Evolutionary conservation across 1,140 invertebrate species (phyloP), one percentile per base, ranked within the genome.

Genomic region (Eumaeus atala): DNA sequence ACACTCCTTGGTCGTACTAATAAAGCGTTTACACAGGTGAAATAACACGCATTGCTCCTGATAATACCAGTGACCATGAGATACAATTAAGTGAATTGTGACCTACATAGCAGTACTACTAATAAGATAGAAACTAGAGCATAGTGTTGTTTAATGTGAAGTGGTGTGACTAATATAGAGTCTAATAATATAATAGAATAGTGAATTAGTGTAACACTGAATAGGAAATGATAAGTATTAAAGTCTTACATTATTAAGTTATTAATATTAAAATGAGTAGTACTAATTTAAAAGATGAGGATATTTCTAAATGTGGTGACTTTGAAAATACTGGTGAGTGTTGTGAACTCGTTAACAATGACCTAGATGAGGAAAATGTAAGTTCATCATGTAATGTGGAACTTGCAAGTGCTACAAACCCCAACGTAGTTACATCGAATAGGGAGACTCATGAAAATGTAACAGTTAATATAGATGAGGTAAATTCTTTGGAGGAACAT

Each of bases 11-110:
- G 70, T 67, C 69, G 67, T 70, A 70, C 67, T 70, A 77, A 71
- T 72, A 77, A 68, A 70, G 62, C 62, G 72, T 78, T 76, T 78
- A 67, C 74, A 74, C 75, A 76, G 69, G 73, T 80, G 77, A 74
- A 67, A 70, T 61, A 60, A 56, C 65, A 49, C 48, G 28, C 37
- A 53, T 62, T 64, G 62, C 58, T 49, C 50, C 52, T 70, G 74
- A 81, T 74, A 75, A 72, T 66, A 44, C 21, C 21, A 59, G 66
- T 65, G 61, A 55, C 59, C 61, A 65, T 68, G 65, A 67, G 61
- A 58, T 59, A 54, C 63, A 58, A 14, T 73, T 63, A 57, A 44
- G 51, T 59, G 58, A 59, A 53, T 37, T 60, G 51, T 64, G 62
- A 60, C 61, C 54, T 68, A 63, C 52, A 56, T 71, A 52, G 54